phyloP scores from a whole-genome alignment of 1,140 invertebrate species.

The Pseudomyrmex cubaensis region DNA sequence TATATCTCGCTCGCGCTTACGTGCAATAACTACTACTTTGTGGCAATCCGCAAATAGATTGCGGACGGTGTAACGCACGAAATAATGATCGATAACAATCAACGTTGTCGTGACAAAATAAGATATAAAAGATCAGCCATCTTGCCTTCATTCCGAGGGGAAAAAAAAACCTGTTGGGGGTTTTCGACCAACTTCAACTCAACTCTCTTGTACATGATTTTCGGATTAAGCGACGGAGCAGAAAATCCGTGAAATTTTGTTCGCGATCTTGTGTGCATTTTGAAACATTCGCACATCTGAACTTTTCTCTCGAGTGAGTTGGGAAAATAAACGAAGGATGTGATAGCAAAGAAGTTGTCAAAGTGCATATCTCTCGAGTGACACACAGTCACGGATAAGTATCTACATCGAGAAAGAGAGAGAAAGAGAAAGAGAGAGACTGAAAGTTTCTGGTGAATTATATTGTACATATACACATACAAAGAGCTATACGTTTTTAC shows the following conservation, averaged over 20 bases:
- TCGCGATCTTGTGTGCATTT: not conserved
- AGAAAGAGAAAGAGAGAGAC: not conserved
- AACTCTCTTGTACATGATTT: too few species aligned
- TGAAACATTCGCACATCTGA: not conserved
- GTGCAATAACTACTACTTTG: not conserved
- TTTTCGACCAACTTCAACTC: not conserved
- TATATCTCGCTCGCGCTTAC: not conserved
- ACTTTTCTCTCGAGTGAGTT: not conserved
- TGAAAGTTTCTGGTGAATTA: slow-evolving; percentile 43
- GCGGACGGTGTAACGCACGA: slow-evolving; percentile 25
- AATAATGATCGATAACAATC: slow-evolving; percentile 49
- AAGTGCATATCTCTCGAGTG: not conserved
- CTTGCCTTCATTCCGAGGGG: slow-evolving; percentile 11
- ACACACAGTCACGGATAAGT: not conserved
- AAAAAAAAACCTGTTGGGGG: not conserved
- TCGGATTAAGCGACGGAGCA: slow-evolving; percentile 54
- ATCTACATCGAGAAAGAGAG: not conserved
- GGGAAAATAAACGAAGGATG: not conserved
- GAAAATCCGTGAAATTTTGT: slow-evolving; percentile 26
- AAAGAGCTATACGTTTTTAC: not conserved
- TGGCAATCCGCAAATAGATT: not conserved
- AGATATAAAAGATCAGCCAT: not conserved
- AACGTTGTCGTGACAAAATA: not conserved
- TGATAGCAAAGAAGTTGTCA: not conserved
- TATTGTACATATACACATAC: not conserved